Conservation (phyloP, 2,113 vertebrate species). For the Loxodonta africana region DNA sequence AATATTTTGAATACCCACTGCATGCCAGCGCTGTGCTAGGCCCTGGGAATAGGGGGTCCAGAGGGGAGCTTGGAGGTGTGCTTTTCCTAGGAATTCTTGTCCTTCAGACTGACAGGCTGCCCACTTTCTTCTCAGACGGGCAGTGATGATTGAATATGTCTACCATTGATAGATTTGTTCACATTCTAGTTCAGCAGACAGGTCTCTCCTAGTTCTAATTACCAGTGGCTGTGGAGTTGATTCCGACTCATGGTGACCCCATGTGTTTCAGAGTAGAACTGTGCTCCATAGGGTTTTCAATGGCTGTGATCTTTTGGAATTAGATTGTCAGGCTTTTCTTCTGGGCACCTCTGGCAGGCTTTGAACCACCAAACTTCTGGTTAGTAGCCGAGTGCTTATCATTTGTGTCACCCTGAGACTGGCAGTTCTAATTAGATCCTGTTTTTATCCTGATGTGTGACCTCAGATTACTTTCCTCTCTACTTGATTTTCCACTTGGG, state of each 20-base stretch:
- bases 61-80: accelerated
- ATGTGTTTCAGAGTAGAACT: not conserved
- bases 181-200: not conserved
- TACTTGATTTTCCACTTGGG: not conserved
- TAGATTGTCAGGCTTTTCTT: not conserved
- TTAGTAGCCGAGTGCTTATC: not conserved
- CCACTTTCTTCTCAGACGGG: not conserved
- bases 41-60: not conserved
- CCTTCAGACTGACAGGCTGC: not conserved
- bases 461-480: not conserved
- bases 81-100: not conserved
- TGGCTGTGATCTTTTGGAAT: not conserved
- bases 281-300: not conserved
- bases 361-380: not conserved
- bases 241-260: not conserved
- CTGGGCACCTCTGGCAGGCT: not conserved
- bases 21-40: not conserved
- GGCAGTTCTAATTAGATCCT: not conserved
- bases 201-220: not conserved
- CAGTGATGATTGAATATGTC: not conserved
- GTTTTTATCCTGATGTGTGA: not conserved
- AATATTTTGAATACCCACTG: not conserved
- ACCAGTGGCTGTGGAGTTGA: not conserved
- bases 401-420: not conserved
- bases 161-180: not conserved